Percentiles rank a stretch among this genome's conserved stretches.
phyloP scores from a whole-genome alignment of 2,888 invertebrate genomes.

The Eilema caniola region DNA sequence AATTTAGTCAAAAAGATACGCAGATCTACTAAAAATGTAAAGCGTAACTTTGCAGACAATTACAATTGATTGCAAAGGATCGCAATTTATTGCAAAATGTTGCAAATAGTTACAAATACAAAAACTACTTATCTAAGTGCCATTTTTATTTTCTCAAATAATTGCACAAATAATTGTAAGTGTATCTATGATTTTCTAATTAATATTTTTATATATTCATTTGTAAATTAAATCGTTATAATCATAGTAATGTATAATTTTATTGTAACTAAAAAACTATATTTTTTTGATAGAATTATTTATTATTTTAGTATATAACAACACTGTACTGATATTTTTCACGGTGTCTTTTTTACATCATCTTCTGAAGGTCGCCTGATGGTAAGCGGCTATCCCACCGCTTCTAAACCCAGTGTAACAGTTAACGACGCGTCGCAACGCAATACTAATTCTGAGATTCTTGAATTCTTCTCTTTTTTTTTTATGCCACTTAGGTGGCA shows the following conservation, averaged over 20 bases:
- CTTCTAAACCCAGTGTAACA: too few species aligned
- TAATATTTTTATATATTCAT: neutral
- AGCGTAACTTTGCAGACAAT: neutral
- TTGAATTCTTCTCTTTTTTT: too few species aligned
- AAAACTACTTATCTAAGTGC: neutral
- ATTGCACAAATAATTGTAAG: neutral
- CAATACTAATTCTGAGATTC: too few species aligned
- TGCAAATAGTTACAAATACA: neutral
- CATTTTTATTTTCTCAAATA: neutral
- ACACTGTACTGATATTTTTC: neutral
- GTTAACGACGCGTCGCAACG: too few species aligned
- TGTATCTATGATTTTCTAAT: neutral
- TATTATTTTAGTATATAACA: neutral
- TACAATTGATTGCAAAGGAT: neutral
- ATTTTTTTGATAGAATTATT: neutral
- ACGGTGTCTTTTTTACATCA: too few species aligned
- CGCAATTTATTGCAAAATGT: constrained; percentile 11
- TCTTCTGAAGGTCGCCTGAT: too few species aligned
- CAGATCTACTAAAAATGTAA: neutral
- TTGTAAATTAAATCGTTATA: neutral
- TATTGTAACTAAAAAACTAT: neutral
- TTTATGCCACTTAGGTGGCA: too few species aligned
- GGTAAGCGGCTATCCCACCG: too few species aligned
- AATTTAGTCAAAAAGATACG: neutral
- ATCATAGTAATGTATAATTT: neutral